A percentile compares a stretch with the other conserved stretches of the same genome.
phyloP scores from a whole-genome alignment of 2,797 vertebrate genomes.

The Phrynocephalus vlangalii region DNA sequence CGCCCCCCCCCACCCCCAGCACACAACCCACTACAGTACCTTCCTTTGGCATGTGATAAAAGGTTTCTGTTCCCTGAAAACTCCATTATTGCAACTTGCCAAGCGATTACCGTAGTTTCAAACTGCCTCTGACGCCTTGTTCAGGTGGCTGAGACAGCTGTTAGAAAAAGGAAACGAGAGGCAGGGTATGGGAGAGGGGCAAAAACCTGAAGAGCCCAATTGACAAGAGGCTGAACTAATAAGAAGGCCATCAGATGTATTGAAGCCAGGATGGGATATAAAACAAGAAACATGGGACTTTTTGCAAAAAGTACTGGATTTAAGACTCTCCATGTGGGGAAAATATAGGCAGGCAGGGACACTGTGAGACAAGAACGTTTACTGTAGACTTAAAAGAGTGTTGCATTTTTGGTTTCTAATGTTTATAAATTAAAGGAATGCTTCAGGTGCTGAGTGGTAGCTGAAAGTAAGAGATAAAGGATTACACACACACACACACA shows the following conservation, averaged over 20 bases:
- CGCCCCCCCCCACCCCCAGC: background rate
- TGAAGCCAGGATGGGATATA: background rate
- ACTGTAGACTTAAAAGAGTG: background rate
- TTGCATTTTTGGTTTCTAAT: background rate
- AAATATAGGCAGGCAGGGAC: too few species aligned
- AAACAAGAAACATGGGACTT: background rate
- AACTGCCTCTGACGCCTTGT: background rate
- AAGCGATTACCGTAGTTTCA: background rate
- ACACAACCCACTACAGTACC: too few species aligned
- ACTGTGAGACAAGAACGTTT: background rate
- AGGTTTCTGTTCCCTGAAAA: background rate
- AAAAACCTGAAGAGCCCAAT: background rate
- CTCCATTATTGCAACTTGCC: background rate
- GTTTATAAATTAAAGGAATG: background rate
- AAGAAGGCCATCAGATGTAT: background rate
- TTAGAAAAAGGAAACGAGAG: background rate
- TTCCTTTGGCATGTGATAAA: background rate
- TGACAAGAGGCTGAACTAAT: background rate
- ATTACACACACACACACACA: too few species aligned
- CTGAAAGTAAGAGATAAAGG: background rate
- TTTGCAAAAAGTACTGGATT: background rate
- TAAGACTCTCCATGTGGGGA: background rate
- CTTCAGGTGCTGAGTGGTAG: background rate
- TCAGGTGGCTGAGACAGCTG: conserved; percentile 4
- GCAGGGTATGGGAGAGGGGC: background rate